Evolutionary conservation across 2,113 vertebrate genomes (phyloP).

Genomic region (Xenotilapia leptura): DNA sequence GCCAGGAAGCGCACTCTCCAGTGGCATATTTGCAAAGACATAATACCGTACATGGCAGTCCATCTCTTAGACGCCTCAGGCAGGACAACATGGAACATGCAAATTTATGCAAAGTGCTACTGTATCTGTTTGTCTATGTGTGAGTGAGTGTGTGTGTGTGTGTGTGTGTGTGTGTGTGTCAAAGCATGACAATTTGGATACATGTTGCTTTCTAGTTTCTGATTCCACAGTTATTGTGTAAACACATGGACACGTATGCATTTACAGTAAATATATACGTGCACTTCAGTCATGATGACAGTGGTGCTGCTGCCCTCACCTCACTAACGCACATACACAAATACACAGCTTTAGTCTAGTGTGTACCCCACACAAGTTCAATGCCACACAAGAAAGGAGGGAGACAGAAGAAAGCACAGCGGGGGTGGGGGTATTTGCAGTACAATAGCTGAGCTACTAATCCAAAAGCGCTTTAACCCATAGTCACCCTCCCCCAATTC

Average conservation of each 20-base stretch:
- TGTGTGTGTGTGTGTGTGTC: not conserved
- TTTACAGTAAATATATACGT: not conserved
- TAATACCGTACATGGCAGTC: not conserved
- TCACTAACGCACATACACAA: not conserved
- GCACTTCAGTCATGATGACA: not conserved
- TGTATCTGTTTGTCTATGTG: not conserved
- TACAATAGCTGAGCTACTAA: slow-evolving; percentile 44
- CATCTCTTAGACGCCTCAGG: not conserved
- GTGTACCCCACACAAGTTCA: not conserved
- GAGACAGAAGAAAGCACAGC: not conserved
- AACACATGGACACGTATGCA: not conserved
- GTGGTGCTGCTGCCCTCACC: slow-evolving; percentile 10
- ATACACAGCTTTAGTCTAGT: not conserved
- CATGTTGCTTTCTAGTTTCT: not conserved
- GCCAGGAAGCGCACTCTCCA: slow-evolving; percentile 11
- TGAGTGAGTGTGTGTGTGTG: not conserved
- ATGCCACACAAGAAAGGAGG: not conserved
- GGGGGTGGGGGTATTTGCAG: slow-evolving; percentile 16
- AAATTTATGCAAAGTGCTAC: slow-evolving; percentile 12
- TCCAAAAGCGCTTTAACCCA: slow-evolving; percentile 48
- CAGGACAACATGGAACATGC: not conserved
- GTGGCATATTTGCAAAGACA: not conserved
- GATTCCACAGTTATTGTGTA: not conserved
- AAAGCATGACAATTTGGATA: not conserved
- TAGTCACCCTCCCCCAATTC: not conserved